These are phyloP conservation scores for Lycorma delicatula DNA, from an alignment of 1,140 invertebrate species.

Conservation along the genomic window DNA sequence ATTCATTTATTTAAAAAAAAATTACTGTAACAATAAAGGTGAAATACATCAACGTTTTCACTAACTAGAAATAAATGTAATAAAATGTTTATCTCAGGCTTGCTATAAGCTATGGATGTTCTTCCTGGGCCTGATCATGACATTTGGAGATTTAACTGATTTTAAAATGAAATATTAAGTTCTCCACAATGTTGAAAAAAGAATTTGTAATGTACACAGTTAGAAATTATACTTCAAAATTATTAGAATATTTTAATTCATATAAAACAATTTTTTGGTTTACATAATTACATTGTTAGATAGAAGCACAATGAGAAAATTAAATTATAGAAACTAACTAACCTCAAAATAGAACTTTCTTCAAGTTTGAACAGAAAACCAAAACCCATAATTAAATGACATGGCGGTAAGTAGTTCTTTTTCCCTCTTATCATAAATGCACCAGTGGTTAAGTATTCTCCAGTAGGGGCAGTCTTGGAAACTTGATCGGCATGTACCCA, in stretches of 20 bases:
- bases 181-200: not conserved
- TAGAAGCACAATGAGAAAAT: not conserved
- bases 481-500: conserved; percentile 95
- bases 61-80: too few relatives aligned
- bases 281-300: not conserved
- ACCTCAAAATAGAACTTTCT: conserved; percentile 48
- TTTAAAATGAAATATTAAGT: too few relatives aligned
- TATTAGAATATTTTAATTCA: too few relatives aligned
- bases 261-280: not conserved
- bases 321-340: not conserved
- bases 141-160: too few relatives aligned
- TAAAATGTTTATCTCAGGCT: too few relatives aligned
- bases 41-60: too few relatives aligned
- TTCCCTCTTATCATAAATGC: conserved; percentile 98
- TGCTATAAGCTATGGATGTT: too few relatives aligned
- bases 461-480: conserved; percentile 95
- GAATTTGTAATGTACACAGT: too few relatives aligned
- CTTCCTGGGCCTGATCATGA: too few relatives aligned
- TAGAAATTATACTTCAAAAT: too few relatives aligned
- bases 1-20: too few relatives aligned
- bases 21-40: too few relatives aligned
- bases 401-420: conserved; percentile 92
- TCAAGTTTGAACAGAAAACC: conserved; percentile 86
- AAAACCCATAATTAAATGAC: conserved; percentile 86
- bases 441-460: conserved; percentile 91